Conservation (phyloP, 2,888 invertebrate species). For the Chouioia cunea region DNA sequence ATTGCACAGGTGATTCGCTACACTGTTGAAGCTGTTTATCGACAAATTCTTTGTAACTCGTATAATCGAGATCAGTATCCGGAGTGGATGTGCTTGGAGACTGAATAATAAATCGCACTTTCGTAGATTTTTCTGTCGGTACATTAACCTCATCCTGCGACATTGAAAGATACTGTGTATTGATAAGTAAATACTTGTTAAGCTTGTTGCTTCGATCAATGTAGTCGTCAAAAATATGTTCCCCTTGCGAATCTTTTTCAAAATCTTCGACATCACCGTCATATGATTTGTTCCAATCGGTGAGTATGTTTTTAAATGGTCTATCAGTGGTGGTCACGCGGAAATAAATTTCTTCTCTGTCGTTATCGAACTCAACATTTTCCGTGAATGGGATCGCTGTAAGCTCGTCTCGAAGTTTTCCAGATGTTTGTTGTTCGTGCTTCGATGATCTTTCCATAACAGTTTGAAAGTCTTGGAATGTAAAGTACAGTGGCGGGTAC, state of each 20-base stretch:
- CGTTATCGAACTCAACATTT: constrained; percentile 35
- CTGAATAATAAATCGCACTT: constrained; percentile 61
- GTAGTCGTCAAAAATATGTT: constrained; percentile 62
- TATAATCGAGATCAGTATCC: constrained; percentile 48
- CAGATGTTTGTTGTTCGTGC: neutral
- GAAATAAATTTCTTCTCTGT: constrained; percentile 56
- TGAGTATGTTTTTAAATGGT: constrained; percentile 61
- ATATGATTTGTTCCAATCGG: constrained; percentile 52
- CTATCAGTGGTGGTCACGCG: constrained; percentile 62
- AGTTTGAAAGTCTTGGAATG: constrained; percentile 60
- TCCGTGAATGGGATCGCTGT: constrained; percentile 27
- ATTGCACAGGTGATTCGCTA: constrained; percentile 10
- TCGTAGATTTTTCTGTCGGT: constrained; percentile 47
- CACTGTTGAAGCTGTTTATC: constrained; percentile 23
- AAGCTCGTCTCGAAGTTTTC: constrained; percentile 8
- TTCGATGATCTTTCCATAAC: constrained; percentile 55
- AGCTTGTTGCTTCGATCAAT: constrained; percentile 55
- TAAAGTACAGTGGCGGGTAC: constrained; percentile 62
- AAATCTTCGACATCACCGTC: constrained; percentile 42
- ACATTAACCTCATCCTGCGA: constrained; percentile 11
- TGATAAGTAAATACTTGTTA: constrained; percentile 15
- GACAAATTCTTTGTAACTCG: constrained; percentile 21
- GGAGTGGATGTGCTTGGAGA: constrained; percentile 54
- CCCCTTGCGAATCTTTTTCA: constrained; percentile 25
- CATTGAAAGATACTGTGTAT: constrained; percentile 29